Percentiles rank a stretch among this genome's conserved stretches.
Evolutionary conservation across 1,140 invertebrate species (phyloP).

Genomic region (Bombyx mandarina): DNA sequence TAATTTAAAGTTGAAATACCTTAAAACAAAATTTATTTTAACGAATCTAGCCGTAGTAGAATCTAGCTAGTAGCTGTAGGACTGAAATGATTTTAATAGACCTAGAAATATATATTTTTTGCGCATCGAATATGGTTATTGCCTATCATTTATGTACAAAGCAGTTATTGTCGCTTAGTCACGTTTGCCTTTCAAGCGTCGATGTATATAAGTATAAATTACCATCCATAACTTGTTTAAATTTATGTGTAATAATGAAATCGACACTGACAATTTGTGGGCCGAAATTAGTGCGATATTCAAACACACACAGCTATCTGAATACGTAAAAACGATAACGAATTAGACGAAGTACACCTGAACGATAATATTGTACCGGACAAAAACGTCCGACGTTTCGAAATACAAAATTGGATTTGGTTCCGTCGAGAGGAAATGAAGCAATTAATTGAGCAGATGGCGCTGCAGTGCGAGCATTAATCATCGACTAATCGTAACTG

Average conservation of each 20-base stretch:
- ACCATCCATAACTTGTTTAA: no score
- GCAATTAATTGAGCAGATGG: conserved; percentile 70
- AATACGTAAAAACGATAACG: conserved; percentile 21
- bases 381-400: conserved; percentile 56
- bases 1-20: no score
- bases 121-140: no score
- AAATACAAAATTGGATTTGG: conserved; percentile 68
- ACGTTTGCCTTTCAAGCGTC: no score
- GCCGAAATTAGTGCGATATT: conserved; percentile 10
- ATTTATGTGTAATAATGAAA: background rate
- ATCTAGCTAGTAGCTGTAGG: no score
- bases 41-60: no score
- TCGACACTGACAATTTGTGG: background rate
- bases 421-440: conserved; percentile 67
- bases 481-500: conserved; percentile 69
- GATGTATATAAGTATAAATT: no score
- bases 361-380: conserved; percentile 34
- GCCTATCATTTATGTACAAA: no score
- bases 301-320: conserved; percentile 2
- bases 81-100: no score
- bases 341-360: conserved; percentile 42
- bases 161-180: no score
- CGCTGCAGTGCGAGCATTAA: conserved; percentile 65
- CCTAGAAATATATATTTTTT: no score
- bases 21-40: no score